phyloP scores from a whole-genome alignment of 2,888 invertebrate species.

The Beris chalybata region DNA sequence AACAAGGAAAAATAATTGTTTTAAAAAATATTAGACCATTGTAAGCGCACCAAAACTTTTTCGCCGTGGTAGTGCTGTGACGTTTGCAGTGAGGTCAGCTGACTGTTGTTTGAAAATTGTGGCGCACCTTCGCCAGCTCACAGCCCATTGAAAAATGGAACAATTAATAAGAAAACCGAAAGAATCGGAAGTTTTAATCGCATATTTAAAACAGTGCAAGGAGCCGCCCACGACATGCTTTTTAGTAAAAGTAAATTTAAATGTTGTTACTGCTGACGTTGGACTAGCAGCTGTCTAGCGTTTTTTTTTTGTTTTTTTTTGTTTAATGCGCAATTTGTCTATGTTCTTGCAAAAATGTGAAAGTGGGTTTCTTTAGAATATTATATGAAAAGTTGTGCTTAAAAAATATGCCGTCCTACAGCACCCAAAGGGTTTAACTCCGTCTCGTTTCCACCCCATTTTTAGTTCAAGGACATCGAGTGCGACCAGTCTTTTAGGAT shows the following conservation, averaged over 20 bases:
- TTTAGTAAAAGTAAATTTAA: conserved; percentile 72
- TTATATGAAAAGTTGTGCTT: no score
- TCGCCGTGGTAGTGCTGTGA: background rate
- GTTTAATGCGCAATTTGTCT: no score
- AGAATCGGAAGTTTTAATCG: conserved; percentile 79
- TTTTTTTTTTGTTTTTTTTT: no score
- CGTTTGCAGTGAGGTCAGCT: background rate
- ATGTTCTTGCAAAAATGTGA: no score
- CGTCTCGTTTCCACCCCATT: background rate
- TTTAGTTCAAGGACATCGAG: conserved; percentile 60
- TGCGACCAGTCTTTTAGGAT: conserved; percentile 93
- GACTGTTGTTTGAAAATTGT: conserved; percentile 2
- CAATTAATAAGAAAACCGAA: conserved; percentile 55
- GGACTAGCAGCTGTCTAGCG: no score
- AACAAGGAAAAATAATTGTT: no score
- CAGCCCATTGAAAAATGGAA: no score
- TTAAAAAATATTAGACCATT: background rate
- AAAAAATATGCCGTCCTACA: no score
- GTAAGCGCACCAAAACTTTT: background rate
- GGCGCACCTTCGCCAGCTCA: no score
- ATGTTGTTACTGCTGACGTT: background rate
- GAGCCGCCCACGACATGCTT: conserved; percentile 96
- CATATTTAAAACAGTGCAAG: conserved; percentile 77
- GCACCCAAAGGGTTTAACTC: no score
- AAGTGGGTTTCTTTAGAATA: no score